Percentiles rank a stretch among this genome's conserved stretches.
Evolutionary conservation across 92 coral and sea anemone species (phyloP).

Genomic region (Porites evermanni): DNA sequence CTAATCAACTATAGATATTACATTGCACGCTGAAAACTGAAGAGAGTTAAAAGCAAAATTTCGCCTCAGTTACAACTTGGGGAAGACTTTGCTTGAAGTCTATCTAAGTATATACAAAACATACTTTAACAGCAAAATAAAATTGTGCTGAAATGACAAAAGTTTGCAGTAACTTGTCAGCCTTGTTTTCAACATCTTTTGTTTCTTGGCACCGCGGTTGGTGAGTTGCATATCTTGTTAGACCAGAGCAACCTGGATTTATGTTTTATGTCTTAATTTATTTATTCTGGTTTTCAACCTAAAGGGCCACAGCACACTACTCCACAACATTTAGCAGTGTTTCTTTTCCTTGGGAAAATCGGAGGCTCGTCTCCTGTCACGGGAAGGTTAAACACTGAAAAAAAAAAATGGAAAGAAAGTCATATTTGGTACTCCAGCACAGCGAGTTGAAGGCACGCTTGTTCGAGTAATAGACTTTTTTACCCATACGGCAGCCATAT

Average conservation of each 20-base stretch:
- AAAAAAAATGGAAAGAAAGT: constrained; percentile 10
- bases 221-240: neutral
- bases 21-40: too few species aligned
- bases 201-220: too few species aligned
- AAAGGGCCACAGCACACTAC: constrained; percentile 94
- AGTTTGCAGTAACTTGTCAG: neutral
- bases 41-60: too few species aligned
- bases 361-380: constrained; percentile 79
- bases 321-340: constrained; percentile 87
- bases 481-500: too few species aligned
- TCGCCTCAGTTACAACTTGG: too few species aligned
- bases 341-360: constrained; percentile 82
- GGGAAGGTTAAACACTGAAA: constrained; percentile 89
- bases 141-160: too few species aligned
- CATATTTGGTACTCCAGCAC: neutral
- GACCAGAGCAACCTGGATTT: neutral
- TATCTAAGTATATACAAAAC: too few species aligned
- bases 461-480: neutral
- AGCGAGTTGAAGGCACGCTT: neutral
- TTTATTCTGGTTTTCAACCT: constrained; percentile 59
- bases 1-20: too few species aligned
- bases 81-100: too few species aligned
- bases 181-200: neutral
- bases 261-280: too few species aligned
- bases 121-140: too few species aligned